A percentile compares a stretch with the other conserved stretches of the same genome.
phyloP scores from a whole-genome alignment of 92 coral and sea anemone genomes.

The Nematostella vectensis region DNA sequence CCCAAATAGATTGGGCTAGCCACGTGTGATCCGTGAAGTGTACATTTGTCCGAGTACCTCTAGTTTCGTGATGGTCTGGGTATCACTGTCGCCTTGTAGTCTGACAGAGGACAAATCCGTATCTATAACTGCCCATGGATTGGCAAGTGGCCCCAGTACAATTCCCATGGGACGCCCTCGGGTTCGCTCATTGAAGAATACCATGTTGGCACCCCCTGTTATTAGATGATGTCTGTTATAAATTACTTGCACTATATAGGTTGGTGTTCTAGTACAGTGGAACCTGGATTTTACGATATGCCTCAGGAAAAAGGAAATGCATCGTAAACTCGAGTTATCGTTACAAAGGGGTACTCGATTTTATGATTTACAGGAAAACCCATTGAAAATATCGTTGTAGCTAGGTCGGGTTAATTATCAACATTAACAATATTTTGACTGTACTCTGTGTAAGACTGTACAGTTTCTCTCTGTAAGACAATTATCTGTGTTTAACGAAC shows the following conservation, averaged over 20 bases:
- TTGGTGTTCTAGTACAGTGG: background rate
- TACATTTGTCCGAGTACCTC: constrained; percentile 34
- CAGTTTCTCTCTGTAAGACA: too few relatives aligned
- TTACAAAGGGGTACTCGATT: too few relatives aligned
- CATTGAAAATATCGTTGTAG: too few relatives aligned
- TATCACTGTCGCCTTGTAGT: constrained; percentile 12
- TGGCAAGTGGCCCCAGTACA: constrained; percentile 49
- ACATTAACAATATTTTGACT: too few relatives aligned
- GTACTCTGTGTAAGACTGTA: too few relatives aligned
- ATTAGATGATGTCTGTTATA: background rate
- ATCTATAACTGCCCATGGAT: constrained; percentile 48
- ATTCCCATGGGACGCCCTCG: constrained; percentile 83
- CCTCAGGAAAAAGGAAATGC: too few relatives aligned
- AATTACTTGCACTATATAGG: background rate
- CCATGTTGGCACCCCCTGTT: constrained; percentile 51
- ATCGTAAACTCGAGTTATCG: too few relatives aligned
- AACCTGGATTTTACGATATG: too few relatives aligned
- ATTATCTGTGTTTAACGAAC: too few relatives aligned
- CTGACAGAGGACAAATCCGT: constrained; percentile 44
- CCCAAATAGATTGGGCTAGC: too few relatives aligned
- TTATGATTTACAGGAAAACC: too few relatives aligned
- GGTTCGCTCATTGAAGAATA: constrained; percentile 67
- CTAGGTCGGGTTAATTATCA: too few relatives aligned
- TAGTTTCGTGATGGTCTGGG: constrained; percentile 37
- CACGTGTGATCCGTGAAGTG: background rate